Base-by-base conservation (phyloP, 1,140 invertebrate species). In the Apis cerana region DNA sequence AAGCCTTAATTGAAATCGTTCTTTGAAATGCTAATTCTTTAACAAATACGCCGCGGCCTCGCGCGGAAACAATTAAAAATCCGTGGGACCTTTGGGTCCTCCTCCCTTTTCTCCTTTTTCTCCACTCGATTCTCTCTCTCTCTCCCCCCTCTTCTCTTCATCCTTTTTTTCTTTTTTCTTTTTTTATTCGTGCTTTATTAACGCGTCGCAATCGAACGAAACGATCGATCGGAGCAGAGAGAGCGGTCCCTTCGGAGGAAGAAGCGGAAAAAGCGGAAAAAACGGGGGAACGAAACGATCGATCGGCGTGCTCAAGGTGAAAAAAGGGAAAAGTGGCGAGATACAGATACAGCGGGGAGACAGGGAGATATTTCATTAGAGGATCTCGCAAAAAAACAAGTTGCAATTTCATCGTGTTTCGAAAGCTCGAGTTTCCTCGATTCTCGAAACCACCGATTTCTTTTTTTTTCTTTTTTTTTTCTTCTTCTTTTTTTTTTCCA, bases 11-110 rank as follows among this genome's bases (percentile, higher is more conserved):
- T 93, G 93, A 94, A 93, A 89, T 92, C 89, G 89, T 91, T 93
- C 93, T 94, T 94, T 94, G 93, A 94, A 92, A 94, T 94, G 93
- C 91, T 94, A 94, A 94, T 94, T 90, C 91, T 79, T 92, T 90
- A 91, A 92, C 91, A 94, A 94, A 94, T 92, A 93, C 91, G 89
- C 89, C 33, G 88, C 86, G 87, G 83, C 85, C 84, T 88, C 27
- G 65, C 67, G 61, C 75, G 69, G 12, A 75, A 64, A 75, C 68
- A 87, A 84, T 88, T 87, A 83, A 87, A 86, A 87, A 83, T 87
- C 84, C 80, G 78, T 78, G 68, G 54, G 56, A 81, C 61, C 59
- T 64, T 48, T 7, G 21, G 17, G 11, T 50, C 43, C 13, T 19
- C 9, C 13, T 70, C 13, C 17, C 12, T n/a, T 69, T 10, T 13